A percentile compares a stretch with the other conserved stretches of the same genome.
phyloP scores from a whole-genome alignment of 1,140 invertebrate genomes.

The Brevipalpus yothersi region DNA sequence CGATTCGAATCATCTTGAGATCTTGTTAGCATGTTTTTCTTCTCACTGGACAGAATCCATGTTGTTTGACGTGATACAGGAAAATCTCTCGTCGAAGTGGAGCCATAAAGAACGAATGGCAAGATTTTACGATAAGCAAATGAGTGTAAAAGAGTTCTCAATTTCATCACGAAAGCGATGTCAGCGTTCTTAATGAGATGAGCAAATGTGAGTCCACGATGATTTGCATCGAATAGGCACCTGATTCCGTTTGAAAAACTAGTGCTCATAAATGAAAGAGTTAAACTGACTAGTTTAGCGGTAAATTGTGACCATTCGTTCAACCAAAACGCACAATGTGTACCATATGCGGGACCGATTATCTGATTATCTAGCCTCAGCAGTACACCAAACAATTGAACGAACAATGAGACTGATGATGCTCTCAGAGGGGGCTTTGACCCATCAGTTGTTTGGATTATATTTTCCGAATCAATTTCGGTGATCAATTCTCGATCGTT shows the following conservation, averaged over 20 bases:
- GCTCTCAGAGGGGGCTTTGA: background rate
- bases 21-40: too few species aligned
- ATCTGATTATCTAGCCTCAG: background rate
- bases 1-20: too few species aligned
- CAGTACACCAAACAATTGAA: background rate
- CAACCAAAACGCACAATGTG: conserved; percentile 1
- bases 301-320: background rate
- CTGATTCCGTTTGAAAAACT: background rate
- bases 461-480: background rate
- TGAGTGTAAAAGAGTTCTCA: background rate
- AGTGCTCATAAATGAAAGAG: background rate
- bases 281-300: background rate
- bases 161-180: background rate
- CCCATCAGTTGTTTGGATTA: background rate
- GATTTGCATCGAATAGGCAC: background rate
- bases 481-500: background rate
- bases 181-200: background rate
- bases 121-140: too few species aligned
- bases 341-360: background rate
- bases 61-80: too few species aligned
- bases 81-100: too few species aligned
- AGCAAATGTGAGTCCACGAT: background rate
- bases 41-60: too few species aligned
- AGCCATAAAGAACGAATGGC: too few species aligned
- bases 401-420: background rate